phyloP scores from a whole-genome alignment of 2,113 vertebrate species.

The Vicugna pacos region DNA sequence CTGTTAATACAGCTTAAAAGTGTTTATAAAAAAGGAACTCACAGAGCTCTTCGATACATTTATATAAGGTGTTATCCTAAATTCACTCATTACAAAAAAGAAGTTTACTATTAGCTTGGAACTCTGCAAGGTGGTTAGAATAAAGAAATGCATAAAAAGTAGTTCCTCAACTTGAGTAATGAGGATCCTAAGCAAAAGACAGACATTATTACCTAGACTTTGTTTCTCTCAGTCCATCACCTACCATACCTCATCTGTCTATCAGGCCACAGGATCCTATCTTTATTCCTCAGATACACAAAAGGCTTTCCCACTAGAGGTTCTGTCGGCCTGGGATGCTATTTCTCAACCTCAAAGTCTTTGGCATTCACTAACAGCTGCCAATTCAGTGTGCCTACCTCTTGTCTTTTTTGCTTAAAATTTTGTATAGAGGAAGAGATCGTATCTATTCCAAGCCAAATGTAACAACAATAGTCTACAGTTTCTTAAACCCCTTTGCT shows the following conservation, averaged over 20 bases:
- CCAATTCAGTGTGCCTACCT: not conserved
- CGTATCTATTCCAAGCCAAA: not conserved
- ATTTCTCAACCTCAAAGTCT: not conserved
- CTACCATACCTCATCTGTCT: not conserved
- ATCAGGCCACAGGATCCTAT: not conserved
- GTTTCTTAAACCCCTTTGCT: not conserved
- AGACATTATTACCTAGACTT: not conserved
- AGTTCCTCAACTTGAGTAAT: not conserved
- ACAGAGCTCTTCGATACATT: not conserved
- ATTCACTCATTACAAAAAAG: not conserved
- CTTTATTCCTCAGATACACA: not conserved
- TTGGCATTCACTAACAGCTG: not conserved
- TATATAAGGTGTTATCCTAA: not conserved
- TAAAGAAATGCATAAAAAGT: not conserved
- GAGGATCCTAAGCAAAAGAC: not conserved
- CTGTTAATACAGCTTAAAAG: not conserved
- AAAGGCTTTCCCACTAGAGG: not conserved
- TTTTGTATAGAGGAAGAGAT: not conserved
- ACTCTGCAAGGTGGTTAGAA: not conserved
- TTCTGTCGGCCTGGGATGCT: not conserved
- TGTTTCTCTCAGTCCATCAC: not conserved
- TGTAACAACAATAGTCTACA: not conserved
- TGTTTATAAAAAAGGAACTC: conserved; percentile 17
- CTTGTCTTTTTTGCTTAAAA: not conserved
- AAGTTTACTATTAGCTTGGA: not conserved